Base-by-base conservation (phyloP, 2,888 invertebrate species). In the Drosophila atroscutellata region DNA sequence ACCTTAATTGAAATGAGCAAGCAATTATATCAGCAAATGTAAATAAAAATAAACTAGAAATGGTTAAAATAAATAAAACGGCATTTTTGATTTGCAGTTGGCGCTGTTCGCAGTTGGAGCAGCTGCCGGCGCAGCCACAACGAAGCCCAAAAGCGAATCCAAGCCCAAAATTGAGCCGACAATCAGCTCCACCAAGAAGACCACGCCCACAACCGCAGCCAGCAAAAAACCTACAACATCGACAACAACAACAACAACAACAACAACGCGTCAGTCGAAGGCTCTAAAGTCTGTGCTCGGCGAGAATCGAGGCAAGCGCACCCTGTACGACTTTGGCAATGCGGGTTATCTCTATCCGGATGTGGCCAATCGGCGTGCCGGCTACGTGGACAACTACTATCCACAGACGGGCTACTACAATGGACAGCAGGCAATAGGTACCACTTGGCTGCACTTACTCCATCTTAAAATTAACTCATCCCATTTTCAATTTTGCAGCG, bases 291-390 rank as follows among this genome's bases (percentile, higher is more conserved):
- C 76, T 18, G 65, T 69, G 80, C 70, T 83, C 5, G 84, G 77
- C 11, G 93, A 93, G 37, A 86, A 87, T 62, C 91, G 93, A 8
- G 93, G 90, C 66, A 93, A 93, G 68, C 89, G 93, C 34, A 93
- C 92, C 8, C 83, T 93, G 30, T 91, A 86, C 49, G 90, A 92
- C 58, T 90, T 93, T 32, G 92, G 90, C 28, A 92, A 91, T 62
- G 89, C 91, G 8, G 91, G 91, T 0, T 91, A 81, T 30, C 81
- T 92, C 7, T 92, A 92, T 62, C 84, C 86, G 6, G 89, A 91
- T 69, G 85, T 91, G 39, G 87, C 90, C 15, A 88, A 86, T 24
- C 75, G 93, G 49, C 88, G 93, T 28, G 89, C 91, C 7, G 88
- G 91, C 55, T 91, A 84, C 55, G 83, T 78, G 56, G 75, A 82